Evolutionary conservation across 2,888 invertebrate species (phyloP).

Genomic region (Drosophila rellima): DNA sequence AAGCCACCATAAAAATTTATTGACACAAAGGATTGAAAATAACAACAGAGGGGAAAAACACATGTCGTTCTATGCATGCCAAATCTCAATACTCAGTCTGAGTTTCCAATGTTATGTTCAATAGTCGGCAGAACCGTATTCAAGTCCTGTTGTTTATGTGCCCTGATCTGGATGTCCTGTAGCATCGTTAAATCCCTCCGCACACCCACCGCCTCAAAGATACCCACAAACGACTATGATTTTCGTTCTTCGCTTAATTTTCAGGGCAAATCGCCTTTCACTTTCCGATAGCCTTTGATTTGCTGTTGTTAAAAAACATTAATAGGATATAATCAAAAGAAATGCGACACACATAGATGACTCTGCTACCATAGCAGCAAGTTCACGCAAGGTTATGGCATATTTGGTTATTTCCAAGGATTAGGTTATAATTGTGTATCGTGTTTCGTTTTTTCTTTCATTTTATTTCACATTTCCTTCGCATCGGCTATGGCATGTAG

Average conservation of each 20-base stretch:
- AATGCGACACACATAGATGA: slow-evolving; percentile 63
- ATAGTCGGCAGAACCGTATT: slow-evolving; percentile 65
- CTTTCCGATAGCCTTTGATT: slow-evolving; percentile 71
- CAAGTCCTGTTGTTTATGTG: slow-evolving; percentile 74
- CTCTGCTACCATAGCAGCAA: slow-evolving; percentile 35
- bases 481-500: slow-evolving; percentile 5
- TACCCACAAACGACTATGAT: slow-evolving; percentile 53
- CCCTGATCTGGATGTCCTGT: slow-evolving; percentile 45
- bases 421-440: slow-evolving; percentile 78
- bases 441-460: slow-evolving; percentile 71
- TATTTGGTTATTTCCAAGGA: slow-evolving; percentile 74
- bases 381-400: slow-evolving; percentile 66
- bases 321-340: slow-evolving; percentile 79
- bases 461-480: slow-evolving; percentile 50
- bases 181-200: neutral
- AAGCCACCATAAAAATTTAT: slow-evolving; percentile 79
- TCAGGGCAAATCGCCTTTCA: slow-evolving; percentile 42
- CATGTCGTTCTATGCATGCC: slow-evolving; percentile 64
- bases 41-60: slow-evolving; percentile 48
- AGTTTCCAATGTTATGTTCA: slow-evolving; percentile 59
- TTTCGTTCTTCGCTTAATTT: slow-evolving; percentile 46
- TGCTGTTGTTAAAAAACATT: slow-evolving; percentile 78
- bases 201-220: slow-evolving; percentile 10
- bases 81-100: slow-evolving; percentile 54
- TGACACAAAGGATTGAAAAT: slow-evolving; percentile 78